Conservation (phyloP, 2,113 vertebrate genomes). For the Stigmatopora argus region DNA sequence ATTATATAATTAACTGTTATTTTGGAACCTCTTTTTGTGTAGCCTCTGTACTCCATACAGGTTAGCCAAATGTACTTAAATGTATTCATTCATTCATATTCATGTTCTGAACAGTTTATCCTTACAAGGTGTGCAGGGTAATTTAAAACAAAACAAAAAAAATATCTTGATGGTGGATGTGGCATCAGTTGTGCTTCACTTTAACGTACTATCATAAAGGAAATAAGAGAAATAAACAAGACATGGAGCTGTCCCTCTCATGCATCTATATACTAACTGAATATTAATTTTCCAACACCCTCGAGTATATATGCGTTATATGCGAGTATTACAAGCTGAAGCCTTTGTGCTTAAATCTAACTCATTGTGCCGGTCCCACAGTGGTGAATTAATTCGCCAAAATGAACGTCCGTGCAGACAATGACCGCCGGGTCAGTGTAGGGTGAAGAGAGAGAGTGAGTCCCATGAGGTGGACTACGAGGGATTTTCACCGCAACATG, state of each 20-base stretch:
- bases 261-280: slow-evolving; percentile 10
- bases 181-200: slow-evolving; percentile 33
- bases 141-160: too few relatives aligned
- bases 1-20: not conserved
- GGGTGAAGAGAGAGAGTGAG: slow-evolving; percentile 38
- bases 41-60: not conserved
- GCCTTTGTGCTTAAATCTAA: slow-evolving; percentile 58
- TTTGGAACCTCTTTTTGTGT: too few relatives aligned
- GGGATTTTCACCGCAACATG: slow-evolving; percentile 48
- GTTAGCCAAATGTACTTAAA: slow-evolving; percentile 28
- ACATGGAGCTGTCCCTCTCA: too few relatives aligned
- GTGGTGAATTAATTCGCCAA: slow-evolving; percentile 49
- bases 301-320: slow-evolving; percentile 5
- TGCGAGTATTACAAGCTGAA: slow-evolving; percentile 33
- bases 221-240: not conserved
- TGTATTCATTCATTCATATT: not conserved
- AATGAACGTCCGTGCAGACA: slow-evolving; percentile 50
- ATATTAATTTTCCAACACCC: slow-evolving; percentile 18
- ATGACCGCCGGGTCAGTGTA: slow-evolving; percentile 49
- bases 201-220: slow-evolving; percentile 37
- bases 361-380: slow-evolving; percentile 51
- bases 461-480: slow-evolving; percentile 43
- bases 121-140: too few relatives aligned
- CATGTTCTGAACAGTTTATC: too few relatives aligned
- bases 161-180: slow-evolving; percentile 5